Evolutionary conservation across 2,113 vertebrate species (phyloP).

Genomic region (Xyliphius kryptos): DNA sequence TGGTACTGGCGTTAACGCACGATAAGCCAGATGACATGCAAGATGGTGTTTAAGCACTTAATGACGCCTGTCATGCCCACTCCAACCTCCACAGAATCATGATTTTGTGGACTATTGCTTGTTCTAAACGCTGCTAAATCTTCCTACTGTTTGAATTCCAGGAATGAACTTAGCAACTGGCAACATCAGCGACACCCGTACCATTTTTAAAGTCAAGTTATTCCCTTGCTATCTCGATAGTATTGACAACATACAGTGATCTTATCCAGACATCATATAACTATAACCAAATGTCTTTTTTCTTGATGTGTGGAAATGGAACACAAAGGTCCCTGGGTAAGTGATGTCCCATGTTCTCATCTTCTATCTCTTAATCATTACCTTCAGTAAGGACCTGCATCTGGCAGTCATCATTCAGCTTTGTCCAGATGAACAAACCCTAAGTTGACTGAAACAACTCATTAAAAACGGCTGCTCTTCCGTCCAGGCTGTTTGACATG

Average conservation of each 20-base stretch:
- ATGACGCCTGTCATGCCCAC: not conserved
- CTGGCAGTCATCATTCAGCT: slow-evolving; percentile 62
- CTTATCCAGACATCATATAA: slow-evolving; percentile 12
- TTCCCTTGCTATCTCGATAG: slow-evolving; percentile 9
- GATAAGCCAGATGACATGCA: not conserved
- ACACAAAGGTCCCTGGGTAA: slow-evolving; percentile 13
- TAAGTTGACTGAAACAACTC: slow-evolving; percentile 63
- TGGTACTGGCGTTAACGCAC: not conserved
- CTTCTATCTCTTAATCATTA: slow-evolving; percentile 50
- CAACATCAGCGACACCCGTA: not conserved
- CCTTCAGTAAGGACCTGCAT: slow-evolving; percentile 52
- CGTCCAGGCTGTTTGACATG: slow-evolving; percentile 34
- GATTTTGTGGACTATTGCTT: slow-evolving; percentile 22
- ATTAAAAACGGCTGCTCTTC: slow-evolving; percentile 56
- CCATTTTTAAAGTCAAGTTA: slow-evolving; percentile 1
- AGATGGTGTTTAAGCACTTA: slow-evolving; percentile 1
- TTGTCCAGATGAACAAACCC: slow-evolving; percentile 54
- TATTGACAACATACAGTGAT: not conserved
- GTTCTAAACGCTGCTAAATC: slow-evolving; percentile 33
- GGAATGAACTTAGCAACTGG: not conserved
- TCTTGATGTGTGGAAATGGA: slow-evolving; percentile 12
- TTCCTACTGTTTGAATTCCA: slow-evolving; percentile 15
- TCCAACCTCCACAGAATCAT: not conserved
- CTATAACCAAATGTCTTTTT: slow-evolving; percentile 5
- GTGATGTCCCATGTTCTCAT: slow-evolving; percentile 12